These are phyloP conservation scores for Phoenicopterus ruber DNA, from an alignment of 2,113 vertebrate genomes.

Conservation along the genomic window DNA sequence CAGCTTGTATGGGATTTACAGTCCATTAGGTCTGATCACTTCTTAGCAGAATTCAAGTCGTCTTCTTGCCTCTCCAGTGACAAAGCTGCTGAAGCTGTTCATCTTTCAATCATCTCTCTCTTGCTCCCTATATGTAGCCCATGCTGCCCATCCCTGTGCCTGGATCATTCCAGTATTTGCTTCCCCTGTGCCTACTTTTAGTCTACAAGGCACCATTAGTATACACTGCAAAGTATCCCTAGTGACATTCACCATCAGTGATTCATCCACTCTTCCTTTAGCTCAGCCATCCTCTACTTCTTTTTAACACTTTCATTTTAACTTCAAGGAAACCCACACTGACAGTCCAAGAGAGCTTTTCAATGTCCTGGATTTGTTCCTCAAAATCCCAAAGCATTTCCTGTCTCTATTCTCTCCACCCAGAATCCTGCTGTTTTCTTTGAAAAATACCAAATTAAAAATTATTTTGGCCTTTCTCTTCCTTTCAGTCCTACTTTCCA, in stretches of 20 bases:
- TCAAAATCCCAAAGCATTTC: background rate
- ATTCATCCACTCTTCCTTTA: background rate
- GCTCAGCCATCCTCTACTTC: background rate
- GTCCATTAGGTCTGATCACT: background rate
- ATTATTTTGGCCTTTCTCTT: background rate
- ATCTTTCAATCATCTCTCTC: background rate
- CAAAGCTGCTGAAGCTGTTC: background rate
- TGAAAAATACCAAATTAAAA: background rate
- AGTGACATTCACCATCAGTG: background rate
- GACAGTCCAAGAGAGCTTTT: background rate
- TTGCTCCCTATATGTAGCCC: rapidly evolving
- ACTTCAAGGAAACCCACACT: background rate
- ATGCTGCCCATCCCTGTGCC: background rate
- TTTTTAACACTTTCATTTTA: background rate
- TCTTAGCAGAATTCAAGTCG: background rate
- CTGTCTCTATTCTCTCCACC: background rate
- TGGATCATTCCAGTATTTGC: background rate
- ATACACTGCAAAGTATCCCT: background rate
- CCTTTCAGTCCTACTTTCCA: background rate
- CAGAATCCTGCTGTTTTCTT: background rate
- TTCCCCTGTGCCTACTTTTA: background rate
- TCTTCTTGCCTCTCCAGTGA: background rate
- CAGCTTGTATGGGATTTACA: background rate
- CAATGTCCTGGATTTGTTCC: background rate
- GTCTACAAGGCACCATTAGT: background rate